Percentiles rank a stretch among this genome's conserved stretches.
These are phyloP conservation scores for Melanotaenia boesemani DNA, from an alignment of 2,797 vertebrate species.

Conservation along the genomic window DNA sequence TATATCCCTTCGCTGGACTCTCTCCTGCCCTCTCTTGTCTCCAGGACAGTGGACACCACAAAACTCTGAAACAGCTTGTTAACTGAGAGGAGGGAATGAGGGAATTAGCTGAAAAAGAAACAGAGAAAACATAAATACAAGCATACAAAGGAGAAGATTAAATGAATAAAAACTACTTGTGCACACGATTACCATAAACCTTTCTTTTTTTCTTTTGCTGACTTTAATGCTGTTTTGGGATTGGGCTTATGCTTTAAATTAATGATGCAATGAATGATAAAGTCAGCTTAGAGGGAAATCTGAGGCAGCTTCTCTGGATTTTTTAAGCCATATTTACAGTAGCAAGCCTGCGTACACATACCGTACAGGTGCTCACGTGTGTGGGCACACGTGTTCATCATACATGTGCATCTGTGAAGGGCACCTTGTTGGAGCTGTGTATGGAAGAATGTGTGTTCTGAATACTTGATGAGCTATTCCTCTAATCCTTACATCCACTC, in stretches of 20 bases:
- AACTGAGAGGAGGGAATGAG: constrained; percentile 3
- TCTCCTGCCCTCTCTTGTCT: constrained; percentile 16
- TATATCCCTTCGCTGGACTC: constrained; percentile 25
- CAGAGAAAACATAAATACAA: constrained; percentile 21
- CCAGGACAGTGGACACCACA: constrained; percentile 20
- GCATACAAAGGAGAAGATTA: constrained; percentile 12
- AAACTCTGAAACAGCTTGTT: constrained; percentile 34
- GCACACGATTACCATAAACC: constrained; percentile 1
- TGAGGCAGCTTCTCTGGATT: constrained; percentile 29
- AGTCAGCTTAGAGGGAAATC: constrained; percentile 20
- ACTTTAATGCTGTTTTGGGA: constrained; percentile 1
- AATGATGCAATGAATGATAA: constrained; percentile 43
- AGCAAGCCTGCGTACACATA: not conserved
- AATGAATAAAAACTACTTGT: constrained; percentile 22
- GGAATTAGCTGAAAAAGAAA: constrained; percentile 28
- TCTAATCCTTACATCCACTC: constrained; percentile 74
- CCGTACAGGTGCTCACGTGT: constrained; percentile 12
- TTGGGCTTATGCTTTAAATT: not conserved
- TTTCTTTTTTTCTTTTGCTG: constrained; percentile 8
- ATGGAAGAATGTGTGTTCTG: constrained; percentile 68
- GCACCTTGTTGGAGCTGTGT: constrained; percentile 73
- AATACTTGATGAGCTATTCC: constrained; percentile 72
- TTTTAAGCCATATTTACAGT: not conserved
- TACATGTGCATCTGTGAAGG: constrained; percentile 68
- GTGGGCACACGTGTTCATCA: constrained; percentile 24